phyloP scores from a whole-genome alignment of 1,140 invertebrate species.

The Leptonema lineaticorne region DNA sequence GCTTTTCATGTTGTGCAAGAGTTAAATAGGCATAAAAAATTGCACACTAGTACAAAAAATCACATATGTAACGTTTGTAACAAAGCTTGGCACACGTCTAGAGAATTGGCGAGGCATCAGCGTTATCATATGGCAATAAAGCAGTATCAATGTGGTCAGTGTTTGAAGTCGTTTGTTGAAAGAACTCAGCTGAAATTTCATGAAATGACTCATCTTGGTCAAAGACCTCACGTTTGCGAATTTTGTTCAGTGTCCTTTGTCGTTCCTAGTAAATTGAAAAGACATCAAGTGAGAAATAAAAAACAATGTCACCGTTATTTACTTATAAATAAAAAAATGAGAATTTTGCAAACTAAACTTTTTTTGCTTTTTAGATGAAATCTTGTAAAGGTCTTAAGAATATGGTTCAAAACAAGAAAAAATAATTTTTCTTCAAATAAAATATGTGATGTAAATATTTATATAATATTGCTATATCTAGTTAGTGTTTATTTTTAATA shows the following conservation, averaged over 20 bases:
- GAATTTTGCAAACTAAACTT: not conserved
- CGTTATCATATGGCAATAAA: slow-evolving; percentile 30
- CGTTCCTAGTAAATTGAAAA: slow-evolving; percentile 32
- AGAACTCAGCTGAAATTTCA: slow-evolving; percentile 31
- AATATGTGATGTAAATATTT: no score
- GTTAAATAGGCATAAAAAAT: slow-evolving; percentile 28
- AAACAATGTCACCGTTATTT: not conserved
- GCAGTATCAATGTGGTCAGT: slow-evolving; percentile 31
- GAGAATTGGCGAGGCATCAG: slow-evolving; percentile 30
- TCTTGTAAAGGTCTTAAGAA: slow-evolving; percentile 25
- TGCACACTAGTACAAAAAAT: slow-evolving; percentile 29
- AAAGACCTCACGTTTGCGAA: slow-evolving; percentile 37
- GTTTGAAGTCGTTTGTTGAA: slow-evolving; percentile 36
- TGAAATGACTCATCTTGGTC: slow-evolving; percentile 35
- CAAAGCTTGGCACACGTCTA: slow-evolving; percentile 30
- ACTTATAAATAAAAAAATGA: not conserved
- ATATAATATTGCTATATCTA: no score
- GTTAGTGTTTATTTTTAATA: no score
- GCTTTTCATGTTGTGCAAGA: slow-evolving; percentile 31
- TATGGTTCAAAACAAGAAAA: no score
- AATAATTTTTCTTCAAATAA: no score
- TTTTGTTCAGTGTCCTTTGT: slow-evolving; percentile 34
- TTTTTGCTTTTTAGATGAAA: slow-evolving; percentile 32
- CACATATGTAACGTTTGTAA: slow-evolving; percentile 42
- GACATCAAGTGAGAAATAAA: slow-evolving; percentile 39